A percentile compares a stretch with the other conserved stretches of the same genome.
phyloP scores from a whole-genome alignment of 2,888 invertebrate species.

The Panopea generosa region DNA sequence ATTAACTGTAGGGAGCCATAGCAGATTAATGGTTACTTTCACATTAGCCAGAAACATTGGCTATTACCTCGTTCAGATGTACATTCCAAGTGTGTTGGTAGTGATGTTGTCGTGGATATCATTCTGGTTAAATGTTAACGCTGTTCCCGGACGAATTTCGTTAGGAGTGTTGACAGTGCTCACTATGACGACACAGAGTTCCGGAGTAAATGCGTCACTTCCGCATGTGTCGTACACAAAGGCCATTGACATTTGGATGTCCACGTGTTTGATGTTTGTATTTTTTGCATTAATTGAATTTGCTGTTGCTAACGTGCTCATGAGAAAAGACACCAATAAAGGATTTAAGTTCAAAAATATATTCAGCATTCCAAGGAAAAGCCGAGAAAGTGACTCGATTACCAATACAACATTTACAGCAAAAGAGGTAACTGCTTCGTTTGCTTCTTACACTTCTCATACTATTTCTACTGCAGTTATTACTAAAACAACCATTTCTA shows the following conservation, averaged over 20 bases:
- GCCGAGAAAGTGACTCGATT: slow-evolving; percentile 40
- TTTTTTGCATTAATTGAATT: slow-evolving; percentile 99
- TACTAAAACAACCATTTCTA: too few relatives aligned
- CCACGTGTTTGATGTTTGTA: slow-evolving; percentile 98
- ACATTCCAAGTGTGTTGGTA: slow-evolving; percentile 93
- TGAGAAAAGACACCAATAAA: slow-evolving; percentile 93
- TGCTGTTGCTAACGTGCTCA: slow-evolving; percentile 98
- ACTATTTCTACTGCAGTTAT: too few relatives aligned
- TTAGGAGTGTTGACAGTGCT: slow-evolving; percentile 76
- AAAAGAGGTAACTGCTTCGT: too few relatives aligned
- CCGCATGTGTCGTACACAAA: slow-evolving; percentile 98
- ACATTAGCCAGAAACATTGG: slow-evolving; percentile 99
- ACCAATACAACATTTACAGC: slow-evolving; percentile 20
- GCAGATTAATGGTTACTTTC: slow-evolving; percentile 98
- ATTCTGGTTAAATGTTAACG: slow-evolving; percentile 77
- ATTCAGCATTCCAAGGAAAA: slow-evolving; percentile 67
- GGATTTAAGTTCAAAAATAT: slow-evolving; percentile 73
- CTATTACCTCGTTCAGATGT: slow-evolving; percentile 99
- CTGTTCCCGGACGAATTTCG: slow-evolving; percentile 75
- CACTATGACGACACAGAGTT: slow-evolving; percentile 78
- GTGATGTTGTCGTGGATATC: slow-evolving; percentile 79
- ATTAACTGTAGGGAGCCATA: slow-evolving; percentile 94
- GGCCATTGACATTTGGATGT: slow-evolving; percentile 99
- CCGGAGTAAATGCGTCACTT: slow-evolving; percentile 72
- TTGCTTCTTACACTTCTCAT: too few relatives aligned